Conservation (phyloP, 2,797 vertebrate genomes). For the Coregonus sp. region DNA sequence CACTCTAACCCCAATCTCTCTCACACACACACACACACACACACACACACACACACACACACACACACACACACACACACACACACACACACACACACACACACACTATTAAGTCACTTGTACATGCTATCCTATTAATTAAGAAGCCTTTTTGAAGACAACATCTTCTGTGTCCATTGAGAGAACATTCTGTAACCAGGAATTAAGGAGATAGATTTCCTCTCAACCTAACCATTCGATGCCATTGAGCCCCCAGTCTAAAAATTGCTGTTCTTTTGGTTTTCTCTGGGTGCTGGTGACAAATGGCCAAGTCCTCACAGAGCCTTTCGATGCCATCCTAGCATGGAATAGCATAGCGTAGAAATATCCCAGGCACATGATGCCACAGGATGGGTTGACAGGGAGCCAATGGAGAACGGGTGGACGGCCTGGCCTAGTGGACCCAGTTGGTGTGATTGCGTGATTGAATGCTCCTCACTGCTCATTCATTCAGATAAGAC, state of each 20-base stretch:
- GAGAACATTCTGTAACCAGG: no score
- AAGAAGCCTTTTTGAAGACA: not conserved
- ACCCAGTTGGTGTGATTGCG: not conserved
- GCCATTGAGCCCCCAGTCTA: no score
- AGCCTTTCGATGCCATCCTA: not conserved
- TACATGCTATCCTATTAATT: slow-evolving; percentile 1
- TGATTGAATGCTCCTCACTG: not conserved
- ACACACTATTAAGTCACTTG: slow-evolving; percentile 8
- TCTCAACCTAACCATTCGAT: no score
- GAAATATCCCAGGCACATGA: not conserved
- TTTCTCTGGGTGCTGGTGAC: not conserved
- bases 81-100: not conserved
- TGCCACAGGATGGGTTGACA: not conserved
- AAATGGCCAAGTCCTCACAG: not conserved
- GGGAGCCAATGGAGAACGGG: not conserved
- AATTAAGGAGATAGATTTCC: no score
- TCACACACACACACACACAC: no score
- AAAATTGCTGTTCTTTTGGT: no score
- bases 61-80: no score
- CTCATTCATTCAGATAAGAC: no score
- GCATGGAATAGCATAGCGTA: not conserved
- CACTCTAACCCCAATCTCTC: no score
- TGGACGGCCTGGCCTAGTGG: not conserved
- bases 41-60: no score
- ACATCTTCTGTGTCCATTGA: not conserved